Evolutionary conservation across 92 coral and sea anemone genomes (phyloP).

Genomic region (Porites lobata): DNA sequence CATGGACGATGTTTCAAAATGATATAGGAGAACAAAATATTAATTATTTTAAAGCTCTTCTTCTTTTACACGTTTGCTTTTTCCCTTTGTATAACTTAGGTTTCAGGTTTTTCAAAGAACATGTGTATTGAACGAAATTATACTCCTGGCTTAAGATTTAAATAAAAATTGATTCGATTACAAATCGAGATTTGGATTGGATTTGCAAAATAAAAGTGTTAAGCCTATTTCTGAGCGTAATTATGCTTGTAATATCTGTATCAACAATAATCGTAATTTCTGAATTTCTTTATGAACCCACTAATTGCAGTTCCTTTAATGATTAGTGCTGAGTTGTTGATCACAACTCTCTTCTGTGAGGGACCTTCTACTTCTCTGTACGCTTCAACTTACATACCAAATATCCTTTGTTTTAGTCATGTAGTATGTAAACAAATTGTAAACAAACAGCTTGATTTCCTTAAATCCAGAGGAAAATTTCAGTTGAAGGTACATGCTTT

Average conservation of each 20-base stretch:
- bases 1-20: background rate
- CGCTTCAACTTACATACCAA: background rate
- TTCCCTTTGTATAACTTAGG: background rate
- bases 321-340: too few species aligned
- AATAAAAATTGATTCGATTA: background rate
- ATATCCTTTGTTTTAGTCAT: background rate
- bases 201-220: too few species aligned
- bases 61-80: background rate
- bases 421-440: background rate
- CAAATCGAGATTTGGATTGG: too few species aligned
- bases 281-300: background rate
- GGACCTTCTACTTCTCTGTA: background rate
- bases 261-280: background rate
- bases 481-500: too few species aligned
- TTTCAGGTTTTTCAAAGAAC: too few species aligned
- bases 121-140: background rate
- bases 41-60: too few species aligned
- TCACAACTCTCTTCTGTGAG: background rate
- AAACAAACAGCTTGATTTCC: background rate
- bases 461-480: too few species aligned
- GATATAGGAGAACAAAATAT: background rate
- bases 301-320: background rate
- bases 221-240: too few species aligned
- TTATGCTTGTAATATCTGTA: background rate
- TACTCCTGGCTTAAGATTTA: background rate